Percentiles rank a stretch among this genome's conserved stretches.
Evolutionary conservation across 64 coral and sea anemone genomes (phyloP).

Genomic region (Acropora tenuis): DNA sequence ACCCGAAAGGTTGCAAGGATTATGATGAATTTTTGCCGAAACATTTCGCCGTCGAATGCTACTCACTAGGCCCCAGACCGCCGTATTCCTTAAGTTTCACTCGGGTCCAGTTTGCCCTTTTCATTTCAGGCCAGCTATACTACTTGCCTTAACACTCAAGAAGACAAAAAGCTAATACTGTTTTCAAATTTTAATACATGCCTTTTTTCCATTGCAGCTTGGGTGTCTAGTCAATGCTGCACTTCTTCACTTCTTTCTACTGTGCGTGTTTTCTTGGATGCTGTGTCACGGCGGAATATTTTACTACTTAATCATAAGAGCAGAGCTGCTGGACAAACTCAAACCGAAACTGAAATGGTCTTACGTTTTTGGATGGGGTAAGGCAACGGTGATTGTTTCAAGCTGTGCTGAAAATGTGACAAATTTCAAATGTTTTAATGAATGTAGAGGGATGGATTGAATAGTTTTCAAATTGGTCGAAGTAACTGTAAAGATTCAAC

Average conservation of each 20-base stretch:
- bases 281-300: slow-evolving; percentile 53
- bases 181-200: background rate
- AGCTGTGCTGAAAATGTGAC: background rate
- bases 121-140: too few species aligned
- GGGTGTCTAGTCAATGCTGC: slow-evolving; percentile 47
- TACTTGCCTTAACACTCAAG: background rate
- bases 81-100: too few species aligned
- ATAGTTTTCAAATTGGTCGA: too few species aligned
- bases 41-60: background rate
- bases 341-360: slow-evolving; percentile 61
- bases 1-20: background rate
- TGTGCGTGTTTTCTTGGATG: slow-evolving; percentile 71
- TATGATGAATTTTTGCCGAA: background rate
- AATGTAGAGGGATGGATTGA: too few species aligned
- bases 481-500: too few species aligned
- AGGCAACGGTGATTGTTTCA: background rate
- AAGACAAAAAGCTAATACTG: background rate
- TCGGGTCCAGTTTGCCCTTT: too few species aligned
- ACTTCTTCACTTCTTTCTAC: slow-evolving; percentile 65
- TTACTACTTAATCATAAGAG: slow-evolving; percentile 60
- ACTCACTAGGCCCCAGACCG: too few species aligned
- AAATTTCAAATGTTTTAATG: background rate
- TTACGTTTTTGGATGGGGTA: slow-evolving; percentile 72
- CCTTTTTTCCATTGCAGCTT: background rate
- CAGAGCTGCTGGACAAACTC: slow-evolving; percentile 1